Base-by-base conservation (phyloP, 2,888 invertebrate genomes). In the Drosophila meridionalis region DNA sequence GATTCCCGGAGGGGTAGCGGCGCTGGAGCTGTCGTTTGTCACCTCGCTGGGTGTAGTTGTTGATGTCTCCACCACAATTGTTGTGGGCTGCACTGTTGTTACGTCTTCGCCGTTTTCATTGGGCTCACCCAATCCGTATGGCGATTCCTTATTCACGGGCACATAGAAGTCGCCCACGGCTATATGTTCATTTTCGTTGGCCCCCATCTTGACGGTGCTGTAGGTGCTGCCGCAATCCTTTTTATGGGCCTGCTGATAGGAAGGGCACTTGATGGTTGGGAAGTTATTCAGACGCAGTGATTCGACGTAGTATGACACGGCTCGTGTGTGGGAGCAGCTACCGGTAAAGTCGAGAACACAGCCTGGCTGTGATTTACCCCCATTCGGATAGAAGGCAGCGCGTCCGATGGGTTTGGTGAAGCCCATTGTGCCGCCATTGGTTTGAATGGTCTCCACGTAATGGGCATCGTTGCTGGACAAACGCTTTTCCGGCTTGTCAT, bases 341-440 rank as follows among this genome's bases (percentile, higher is more conserved):
- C 92, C 92, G 66, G 89, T 79, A 20, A 91, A n/a, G 89, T 92
- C 93, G 67, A 89, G 65, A 78, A 92, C 93, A 92, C 94, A 94
- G 90, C 94, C 94, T 77, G 93, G 92, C 93, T 95, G 94, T 89
- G 93, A 92, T 92, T 94, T 94, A 88, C 94, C 92, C 74, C 93
- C 93, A 93, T 94, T 94, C 90, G 94, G 94, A 93, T 94, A 94
- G 91, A 94, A 94, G 89, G 93, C 93, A 88, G 93, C 93, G 86
- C 93, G 92, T n/a, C 93, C 93, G 55, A 93, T 89, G 12, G 93
- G 93, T 48, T 85, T 40, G 0, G 76, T 74, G 69, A 89, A 93
- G 26, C 93, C 93, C 61, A 92, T 53, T 0, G 47, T 47, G 28
- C 88, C 92, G 8, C 89, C 93, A 75, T 90, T 89, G 5, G 93